These are phyloP conservation scores for Channa striata DNA, from an alignment of 2,797 vertebrate species.

Conservation along the genomic window DNA sequence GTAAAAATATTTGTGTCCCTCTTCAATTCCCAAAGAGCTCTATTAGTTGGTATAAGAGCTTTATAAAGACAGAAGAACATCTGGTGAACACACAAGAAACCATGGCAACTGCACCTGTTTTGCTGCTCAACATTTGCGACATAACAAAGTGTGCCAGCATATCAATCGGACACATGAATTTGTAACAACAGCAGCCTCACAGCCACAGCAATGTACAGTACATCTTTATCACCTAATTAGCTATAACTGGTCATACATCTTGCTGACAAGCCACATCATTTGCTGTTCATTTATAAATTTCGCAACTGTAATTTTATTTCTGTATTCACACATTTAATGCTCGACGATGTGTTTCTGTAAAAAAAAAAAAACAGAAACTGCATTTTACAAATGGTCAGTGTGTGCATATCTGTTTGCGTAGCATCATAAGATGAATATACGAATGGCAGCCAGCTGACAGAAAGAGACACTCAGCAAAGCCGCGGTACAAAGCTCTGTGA, in stretches of 20 bases:
- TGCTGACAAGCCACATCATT: conserved; percentile 28
- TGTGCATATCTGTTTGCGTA: conserved; percentile 40
- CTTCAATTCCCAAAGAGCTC: conserved; percentile 43
- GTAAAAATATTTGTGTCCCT: conserved; percentile 10
- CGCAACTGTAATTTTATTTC: neutral
- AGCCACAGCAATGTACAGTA: conserved; percentile 7
- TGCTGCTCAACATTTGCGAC: conserved; percentile 31
- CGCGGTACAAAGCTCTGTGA: conserved; percentile 29
- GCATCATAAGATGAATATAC: conserved; percentile 38
- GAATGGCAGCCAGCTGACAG: conserved; percentile 33
- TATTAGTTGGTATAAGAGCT: conserved; percentile 47
- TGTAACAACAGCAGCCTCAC: conserved; percentile 44
- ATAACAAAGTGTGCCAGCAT: conserved; percentile 47
- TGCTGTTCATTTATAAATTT: conserved; percentile 28
- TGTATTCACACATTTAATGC: conserved; percentile 1
- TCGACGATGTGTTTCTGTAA: neutral
- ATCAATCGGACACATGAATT: conserved; percentile 51
- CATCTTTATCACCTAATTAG: conserved; percentile 14
- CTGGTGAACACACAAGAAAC: conserved; percentile 42
- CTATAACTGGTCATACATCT: conserved; percentile 38
- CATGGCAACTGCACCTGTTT: conserved; percentile 51
- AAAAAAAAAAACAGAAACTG: neutral
- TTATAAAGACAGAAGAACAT: conserved; percentile 49
- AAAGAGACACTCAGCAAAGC: conserved; percentile 46
- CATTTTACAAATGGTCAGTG: neutral